Conservation (phyloP, 2,797 vertebrate species). For the Syndactyla subalaris region DNA sequence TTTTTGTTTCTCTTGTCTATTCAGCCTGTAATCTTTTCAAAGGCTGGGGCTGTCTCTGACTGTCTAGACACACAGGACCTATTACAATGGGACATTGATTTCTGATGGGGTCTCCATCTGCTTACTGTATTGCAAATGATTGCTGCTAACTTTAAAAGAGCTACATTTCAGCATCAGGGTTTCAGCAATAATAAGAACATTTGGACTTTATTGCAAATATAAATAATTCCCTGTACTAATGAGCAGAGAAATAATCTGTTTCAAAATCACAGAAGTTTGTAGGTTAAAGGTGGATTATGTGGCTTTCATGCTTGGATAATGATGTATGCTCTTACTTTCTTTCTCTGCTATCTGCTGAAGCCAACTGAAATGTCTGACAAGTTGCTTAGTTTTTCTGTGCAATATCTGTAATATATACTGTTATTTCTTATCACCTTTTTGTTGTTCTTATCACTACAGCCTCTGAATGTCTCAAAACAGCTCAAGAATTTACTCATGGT, state of each 20-base stretch:
- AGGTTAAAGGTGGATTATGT: background rate
- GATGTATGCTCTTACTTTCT: background rate
- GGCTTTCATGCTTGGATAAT: constrained; percentile 21
- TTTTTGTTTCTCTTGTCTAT: constrained; percentile 63
- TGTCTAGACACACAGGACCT: constrained; percentile 59
- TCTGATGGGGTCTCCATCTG: constrained; percentile 56
- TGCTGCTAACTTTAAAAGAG: constrained; percentile 8
- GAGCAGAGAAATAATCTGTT: constrained; percentile 9
- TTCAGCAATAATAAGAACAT: background rate
- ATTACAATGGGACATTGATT: constrained; percentile 64
- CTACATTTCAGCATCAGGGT: background rate
- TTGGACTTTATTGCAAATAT: background rate
- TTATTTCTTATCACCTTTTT: background rate
- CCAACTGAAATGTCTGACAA: background rate
- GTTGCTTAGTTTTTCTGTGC: background rate
- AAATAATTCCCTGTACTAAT: background rate
- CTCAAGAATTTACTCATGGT: background rate
- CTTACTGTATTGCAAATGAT: constrained; percentile 35
- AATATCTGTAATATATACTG: background rate
- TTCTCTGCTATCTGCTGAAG: background rate
- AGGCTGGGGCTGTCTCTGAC: constrained; percentile 45
- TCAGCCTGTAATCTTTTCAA: constrained; percentile 60
- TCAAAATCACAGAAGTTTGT: background rate
- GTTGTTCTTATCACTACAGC: background rate
- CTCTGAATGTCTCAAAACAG: background rate